Conservation (phyloP, 2,888 invertebrate genomes). For the Polydrusus pterygomalis region DNA sequence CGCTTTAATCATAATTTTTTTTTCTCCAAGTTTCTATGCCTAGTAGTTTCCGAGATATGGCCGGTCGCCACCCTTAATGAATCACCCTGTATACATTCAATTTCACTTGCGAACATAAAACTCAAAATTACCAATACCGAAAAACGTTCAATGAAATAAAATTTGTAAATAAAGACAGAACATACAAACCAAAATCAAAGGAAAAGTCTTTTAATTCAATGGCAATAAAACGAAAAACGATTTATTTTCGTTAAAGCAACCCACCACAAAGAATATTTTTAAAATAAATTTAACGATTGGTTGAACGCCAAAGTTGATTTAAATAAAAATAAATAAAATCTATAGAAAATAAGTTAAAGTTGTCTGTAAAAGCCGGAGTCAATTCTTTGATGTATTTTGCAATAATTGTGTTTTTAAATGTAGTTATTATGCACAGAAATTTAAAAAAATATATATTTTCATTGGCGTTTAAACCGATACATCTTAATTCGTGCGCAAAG, state of each 20-base stretch:
- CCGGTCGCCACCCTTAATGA: too few species aligned
- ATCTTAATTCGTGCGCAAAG: too few species aligned
- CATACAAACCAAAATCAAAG: conserved; percentile 39
- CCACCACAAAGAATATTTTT: conserved; percentile 42
- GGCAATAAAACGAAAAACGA: conserved; percentile 31
- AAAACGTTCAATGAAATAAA: conserved; percentile 18
- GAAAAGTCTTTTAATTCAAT: conserved; percentile 30
- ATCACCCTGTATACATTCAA: neutral
- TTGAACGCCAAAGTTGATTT: conserved; percentile 27
- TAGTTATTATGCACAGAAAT: too few species aligned
- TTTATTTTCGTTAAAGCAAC: conserved; percentile 35
- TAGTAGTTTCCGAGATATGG: too few species aligned
- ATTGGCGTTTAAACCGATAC: too few species aligned
- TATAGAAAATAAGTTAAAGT: conserved; percentile 24
- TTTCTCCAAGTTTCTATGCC: too few species aligned
- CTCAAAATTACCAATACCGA: neutral
- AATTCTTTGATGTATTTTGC: conserved; percentile 26
- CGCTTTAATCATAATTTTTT: too few species aligned
- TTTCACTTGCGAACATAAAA: neutral
- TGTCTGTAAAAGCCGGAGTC: conserved; percentile 23
- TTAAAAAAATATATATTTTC: too few species aligned
- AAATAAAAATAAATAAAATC: conserved; percentile 31
- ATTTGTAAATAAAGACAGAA: conserved; percentile 27
- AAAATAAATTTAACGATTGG: conserved; percentile 33
- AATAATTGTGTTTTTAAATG: conserved; percentile 6